Evolutionary conservation across 2,113 vertebrate genomes (phyloP).

Genomic region (Ceyx cyanopectus): DNA sequence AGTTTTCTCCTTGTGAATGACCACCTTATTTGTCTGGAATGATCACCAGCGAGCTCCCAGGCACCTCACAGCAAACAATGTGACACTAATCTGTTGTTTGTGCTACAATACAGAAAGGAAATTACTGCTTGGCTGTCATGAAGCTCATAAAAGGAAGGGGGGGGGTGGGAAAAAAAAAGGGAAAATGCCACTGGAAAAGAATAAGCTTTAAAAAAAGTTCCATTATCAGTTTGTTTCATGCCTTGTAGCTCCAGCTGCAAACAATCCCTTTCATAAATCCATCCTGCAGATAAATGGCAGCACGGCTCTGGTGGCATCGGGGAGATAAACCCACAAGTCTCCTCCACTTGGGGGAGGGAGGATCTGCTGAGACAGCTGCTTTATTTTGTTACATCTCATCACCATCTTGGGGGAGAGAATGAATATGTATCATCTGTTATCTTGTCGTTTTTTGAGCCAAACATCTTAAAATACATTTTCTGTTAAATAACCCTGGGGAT

Average conservation of each 20-base stretch:
- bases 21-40: neutral
- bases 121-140: conserved; percentile 35
- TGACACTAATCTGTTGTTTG: conserved; percentile 52
- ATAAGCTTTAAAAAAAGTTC: conserved; percentile 39
- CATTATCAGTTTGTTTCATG: conserved; percentile 20
- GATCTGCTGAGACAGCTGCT: conserved; percentile 12
- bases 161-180: neutral
- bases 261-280: neutral
- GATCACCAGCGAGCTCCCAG: neutral
- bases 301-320: neutral
- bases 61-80: conserved; percentile 11
- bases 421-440: conserved; percentile 61
- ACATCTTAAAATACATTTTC: conserved; percentile 61
- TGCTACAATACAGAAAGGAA: conserved; percentile 47
- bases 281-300: conserved; percentile 28
- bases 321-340: neutral
- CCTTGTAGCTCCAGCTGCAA: conserved; percentile 31
- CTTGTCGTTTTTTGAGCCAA: conserved; percentile 39
- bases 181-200: conserved; percentile 36
- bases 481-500: conserved; percentile 48
- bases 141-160: conserved; percentile 24
- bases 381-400: conserved; percentile 44
- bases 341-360: neutral
- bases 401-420: conserved; percentile 32
- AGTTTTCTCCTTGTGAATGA: neutral